phyloP scores from a whole-genome alignment of 2,797 vertebrate genomes.

The Alca torda region DNA sequence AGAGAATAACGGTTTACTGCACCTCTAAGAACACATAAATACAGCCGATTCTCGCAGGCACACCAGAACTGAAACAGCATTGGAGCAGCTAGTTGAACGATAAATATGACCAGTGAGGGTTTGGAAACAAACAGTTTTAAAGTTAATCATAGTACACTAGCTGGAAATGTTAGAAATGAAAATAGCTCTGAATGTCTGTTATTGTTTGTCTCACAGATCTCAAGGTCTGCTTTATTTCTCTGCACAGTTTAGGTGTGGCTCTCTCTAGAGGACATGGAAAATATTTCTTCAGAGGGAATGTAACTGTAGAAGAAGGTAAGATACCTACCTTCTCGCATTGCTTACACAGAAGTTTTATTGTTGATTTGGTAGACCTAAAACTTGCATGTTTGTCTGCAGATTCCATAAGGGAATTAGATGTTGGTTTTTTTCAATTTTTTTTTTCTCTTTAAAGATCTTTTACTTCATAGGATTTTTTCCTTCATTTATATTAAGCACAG shows the following conservation, averaged over 20 bases:
- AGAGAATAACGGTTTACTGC: slow-evolving; percentile 27
- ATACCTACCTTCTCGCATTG: not conserved
- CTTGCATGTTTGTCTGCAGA: not conserved
- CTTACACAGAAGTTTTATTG: not conserved
- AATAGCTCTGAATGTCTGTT: slow-evolving; percentile 48
- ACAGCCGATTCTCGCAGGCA: slow-evolving; percentile 15
- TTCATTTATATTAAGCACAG: not conserved
- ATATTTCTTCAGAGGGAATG: slow-evolving; percentile 94
- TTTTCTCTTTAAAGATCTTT: not conserved
- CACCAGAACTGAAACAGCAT: slow-evolving; percentile 39
- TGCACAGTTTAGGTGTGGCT: slow-evolving; percentile 92
- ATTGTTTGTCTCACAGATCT: slow-evolving; percentile 56
- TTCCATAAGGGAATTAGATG: not conserved
- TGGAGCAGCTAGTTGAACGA: slow-evolving; percentile 59
- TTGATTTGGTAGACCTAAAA: not conserved
- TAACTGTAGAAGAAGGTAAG: slow-evolving; percentile 96
- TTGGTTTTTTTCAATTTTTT: not conserved
- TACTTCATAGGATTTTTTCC: not conserved
- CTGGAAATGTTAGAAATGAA: slow-evolving; percentile 60
- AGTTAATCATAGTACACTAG: slow-evolving; percentile 45
- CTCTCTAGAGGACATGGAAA: slow-evolving; percentile 96
- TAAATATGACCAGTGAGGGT: slow-evolving; percentile 47
- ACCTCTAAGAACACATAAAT: slow-evolving; percentile 25
- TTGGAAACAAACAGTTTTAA: slow-evolving; percentile 58
- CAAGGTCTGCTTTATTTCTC: slow-evolving; percentile 76